Conservation (phyloP, 2,888 invertebrate species). For the Watsonalla binaria region DNA sequence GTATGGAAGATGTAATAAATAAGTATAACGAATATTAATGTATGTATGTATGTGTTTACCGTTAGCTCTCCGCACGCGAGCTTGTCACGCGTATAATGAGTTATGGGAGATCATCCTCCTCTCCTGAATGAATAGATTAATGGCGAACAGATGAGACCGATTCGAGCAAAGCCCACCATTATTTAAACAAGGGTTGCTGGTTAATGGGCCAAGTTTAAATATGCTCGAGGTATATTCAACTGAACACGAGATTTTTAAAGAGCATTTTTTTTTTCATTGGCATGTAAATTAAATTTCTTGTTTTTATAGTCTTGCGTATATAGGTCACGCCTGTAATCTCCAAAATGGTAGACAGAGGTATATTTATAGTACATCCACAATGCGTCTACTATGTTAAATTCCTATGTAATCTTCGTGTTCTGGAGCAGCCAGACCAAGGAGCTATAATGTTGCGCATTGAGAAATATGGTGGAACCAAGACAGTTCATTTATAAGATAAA, state of each 20-base stretch:
- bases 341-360: too few species aligned
- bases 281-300: neutral
- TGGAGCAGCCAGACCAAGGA: too few species aligned
- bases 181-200: neutral
- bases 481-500: too few species aligned
- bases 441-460: too few species aligned
- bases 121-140: slow-evolving; percentile 1
- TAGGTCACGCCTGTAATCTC: too few species aligned
- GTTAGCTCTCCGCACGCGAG: slow-evolving; percentile 19
- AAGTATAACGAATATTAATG: slow-evolving; percentile 25
- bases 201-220: neutral
- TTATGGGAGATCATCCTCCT: slow-evolving; percentile 15
- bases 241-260: neutral
- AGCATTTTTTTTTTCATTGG: too few species aligned
- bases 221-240: neutral
- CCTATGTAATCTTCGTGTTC: too few species aligned
- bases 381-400: too few species aligned
- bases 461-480: too few species aligned
- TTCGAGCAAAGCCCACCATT: neutral
- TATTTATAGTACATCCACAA: too few species aligned
- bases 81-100: slow-evolving; percentile 26
- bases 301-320: too few species aligned
- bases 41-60: slow-evolving; percentile 11
- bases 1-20: neutral
- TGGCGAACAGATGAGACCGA: neutral